phyloP scores from a whole-genome alignment of 2,797 vertebrate genomes.

The Liparis tanakae region DNA sequence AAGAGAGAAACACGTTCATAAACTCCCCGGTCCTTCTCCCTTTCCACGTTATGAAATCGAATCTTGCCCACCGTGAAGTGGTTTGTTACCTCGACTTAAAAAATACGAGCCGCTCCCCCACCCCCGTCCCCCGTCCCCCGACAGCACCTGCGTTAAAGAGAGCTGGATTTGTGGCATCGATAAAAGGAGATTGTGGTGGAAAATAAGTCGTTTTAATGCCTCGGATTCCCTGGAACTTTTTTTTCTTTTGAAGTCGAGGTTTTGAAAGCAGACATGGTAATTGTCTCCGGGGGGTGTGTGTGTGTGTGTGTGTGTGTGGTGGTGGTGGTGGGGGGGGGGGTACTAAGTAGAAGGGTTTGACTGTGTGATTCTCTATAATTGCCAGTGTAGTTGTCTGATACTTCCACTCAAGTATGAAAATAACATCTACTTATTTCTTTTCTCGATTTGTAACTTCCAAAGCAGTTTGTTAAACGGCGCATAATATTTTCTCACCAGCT shows the following conservation, averaged over 20 bases:
- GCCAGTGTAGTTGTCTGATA: slow-evolving; percentile 32
- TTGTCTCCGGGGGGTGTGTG: slow-evolving; percentile 69
- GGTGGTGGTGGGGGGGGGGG: slow-evolving; percentile 20
- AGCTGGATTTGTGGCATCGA: slow-evolving; percentile 66
- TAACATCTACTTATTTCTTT: slow-evolving; percentile 9
- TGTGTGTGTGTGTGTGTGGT: slow-evolving; percentile 17
- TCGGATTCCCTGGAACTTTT: slow-evolving; percentile 65
- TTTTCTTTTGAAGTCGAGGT: slow-evolving; percentile 72
- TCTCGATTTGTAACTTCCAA: not conserved
- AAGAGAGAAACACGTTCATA: slow-evolving; percentile 75
- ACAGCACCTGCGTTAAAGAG: slow-evolving; percentile 61
- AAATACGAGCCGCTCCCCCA: slow-evolving; percentile 54
- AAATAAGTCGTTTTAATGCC: slow-evolving; percentile 77
- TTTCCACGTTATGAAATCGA: slow-evolving; percentile 75
- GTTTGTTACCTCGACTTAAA: slow-evolving; percentile 63
- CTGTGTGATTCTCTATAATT: slow-evolving; percentile 24
- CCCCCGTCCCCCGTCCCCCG: no score
- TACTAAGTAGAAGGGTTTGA: slow-evolving; percentile 34
- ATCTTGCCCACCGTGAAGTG: slow-evolving; percentile 60
- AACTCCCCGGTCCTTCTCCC: slow-evolving; percentile 69
- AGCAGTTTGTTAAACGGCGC: slow-evolving; percentile 9
- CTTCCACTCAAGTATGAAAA: slow-evolving; percentile 20
- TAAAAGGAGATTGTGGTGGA: slow-evolving; percentile 67
- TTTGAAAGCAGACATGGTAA: slow-evolving; percentile 74
- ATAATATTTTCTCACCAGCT: not conserved